Evolutionary conservation across 2,113 vertebrate genomes (phyloP), one percentile per base, ranked within the genome.

Genomic region (Stictonetta naevosa): DNA sequence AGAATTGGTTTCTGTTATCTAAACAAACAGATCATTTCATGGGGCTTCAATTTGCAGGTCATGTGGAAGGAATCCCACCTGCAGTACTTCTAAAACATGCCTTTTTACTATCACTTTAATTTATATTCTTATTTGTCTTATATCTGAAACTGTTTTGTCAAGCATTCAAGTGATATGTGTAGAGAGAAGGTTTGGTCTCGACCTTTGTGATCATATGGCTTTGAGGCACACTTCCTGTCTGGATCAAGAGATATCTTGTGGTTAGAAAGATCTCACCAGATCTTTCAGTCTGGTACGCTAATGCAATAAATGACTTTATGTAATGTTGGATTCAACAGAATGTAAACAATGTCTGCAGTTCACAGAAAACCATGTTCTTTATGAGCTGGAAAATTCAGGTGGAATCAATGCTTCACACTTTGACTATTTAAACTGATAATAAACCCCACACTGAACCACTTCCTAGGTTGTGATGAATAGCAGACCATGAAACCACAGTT

Each of bases 361-460:
- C 36, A 83, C 44, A 77, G 29, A 80, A 84, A 92, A 90, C 62
- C 3, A 2, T 92, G 64, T 69, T 77, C 81, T 73, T 56, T 66
- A 76, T 13, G 7, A 72, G 25, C 63, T 86, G 67, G 59, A 94
- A 74, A 83, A 91, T 86, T 94, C 82, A 92, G 84, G 81, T 89
- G 83, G 83, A 64, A 59, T 25, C 25, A 46, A 6, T 82, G 62
- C 90, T 53, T 91, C 48, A 58, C 59, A 31, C 60, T 93, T 60
- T 33, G 60, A 33, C 29, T 77, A 59, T 59, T 92, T 92, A 79
- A 90, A 86, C 88, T 92, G 93, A 83, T 83, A 67, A 74, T 50
- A 87, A 88, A 26, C 26, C 23, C 6, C 46, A 89, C 74, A 71
- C 86, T 77, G 90, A 95, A 95, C 86, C 84, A 91, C 94, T 96